Evolutionary conservation across 2,888 invertebrate genomes (phyloP), one percentile per base, ranked within the genome.

Genomic region (Napeogenes sylphis): DNA sequence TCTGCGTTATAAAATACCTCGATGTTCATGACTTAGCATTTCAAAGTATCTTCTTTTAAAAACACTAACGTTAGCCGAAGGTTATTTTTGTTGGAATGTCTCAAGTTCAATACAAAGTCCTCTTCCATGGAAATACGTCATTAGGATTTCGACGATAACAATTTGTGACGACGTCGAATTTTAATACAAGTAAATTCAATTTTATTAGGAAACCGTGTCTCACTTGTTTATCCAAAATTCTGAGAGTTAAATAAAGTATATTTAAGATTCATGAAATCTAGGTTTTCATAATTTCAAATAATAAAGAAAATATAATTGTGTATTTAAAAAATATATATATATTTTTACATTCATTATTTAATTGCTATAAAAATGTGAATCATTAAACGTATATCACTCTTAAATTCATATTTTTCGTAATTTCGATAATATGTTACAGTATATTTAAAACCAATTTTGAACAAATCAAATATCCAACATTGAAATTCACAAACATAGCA

Each of bases 71-170:
- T 61, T 38, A 38, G 5, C 8, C 8, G 8, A 38, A 64, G 58
- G 53, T 53, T 66, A 61, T 72, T 72, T 72, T 71, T 67, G 65
- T 72, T 73, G 70, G 71, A 69, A 71, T 75, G 74, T 74, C 71
- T 69, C 67, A 64, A 71, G 71, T 67, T 65, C 70, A 63, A 71
- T 69, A 67, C 70, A 73, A 79, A 83, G 80, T 83, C 81, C 82
- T 82, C 83, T 80, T 76, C 76, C 75, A 85, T 85, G 86, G 84
- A 84, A 85, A 85, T 85, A 82, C 80, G 73, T 84, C 83, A 84
- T 85, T 85, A 84, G 77, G 76, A 69, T 73, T 73, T 73, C 76
- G 67, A 70, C 77, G 79, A 77, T 79, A 81, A 81, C 82, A 81
- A 82, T 81, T 83, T 82, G 78, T 72, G 78, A 73, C 70, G 72